These are phyloP conservation scores for Salvelinus namaycush DNA, from an alignment of 2,113 vertebrate species.

Conservation along the genomic window DNA sequence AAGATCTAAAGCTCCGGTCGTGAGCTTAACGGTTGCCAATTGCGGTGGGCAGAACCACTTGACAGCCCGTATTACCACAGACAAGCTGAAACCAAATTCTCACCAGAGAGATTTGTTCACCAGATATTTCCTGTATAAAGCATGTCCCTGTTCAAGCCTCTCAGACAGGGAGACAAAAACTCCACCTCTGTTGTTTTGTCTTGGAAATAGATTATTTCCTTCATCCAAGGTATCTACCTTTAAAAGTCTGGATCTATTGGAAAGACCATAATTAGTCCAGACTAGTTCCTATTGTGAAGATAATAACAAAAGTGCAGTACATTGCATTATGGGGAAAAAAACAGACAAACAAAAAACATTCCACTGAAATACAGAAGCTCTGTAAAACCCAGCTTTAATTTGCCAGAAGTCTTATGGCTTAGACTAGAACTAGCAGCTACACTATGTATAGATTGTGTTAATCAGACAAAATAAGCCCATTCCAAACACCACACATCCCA, in stretches of 20 bases:
- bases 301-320: neutral
- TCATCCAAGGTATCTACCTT: neutral
- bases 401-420: neutral
- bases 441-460: neutral
- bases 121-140: too few species aligned
- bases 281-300: too few species aligned
- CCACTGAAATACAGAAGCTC: neutral
- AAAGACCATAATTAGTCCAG: neutral
- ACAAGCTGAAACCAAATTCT: too few species aligned
- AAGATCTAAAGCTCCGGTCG: neutral
- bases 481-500: neutral
- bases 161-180: neutral
- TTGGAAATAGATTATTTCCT: slow-evolving; percentile 22
- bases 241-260: neutral
- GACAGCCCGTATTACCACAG: too few species aligned
- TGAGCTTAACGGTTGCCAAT: neutral
- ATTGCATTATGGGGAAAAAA: neutral
- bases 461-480: neutral
- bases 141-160: neutral
- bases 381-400: neutral
- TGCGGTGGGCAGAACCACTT: neutral
- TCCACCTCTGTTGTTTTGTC: neutral
- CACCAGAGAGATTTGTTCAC: too few species aligned
- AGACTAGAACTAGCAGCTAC: neutral
- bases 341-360: slow-evolving; percentile 7